Percentiles rank a stretch among this genome's conserved stretches.
These are phyloP conservation scores for Phyllostomus hastatus DNA, from an alignment of 2,113 vertebrate species.

Conservation along the genomic window DNA sequence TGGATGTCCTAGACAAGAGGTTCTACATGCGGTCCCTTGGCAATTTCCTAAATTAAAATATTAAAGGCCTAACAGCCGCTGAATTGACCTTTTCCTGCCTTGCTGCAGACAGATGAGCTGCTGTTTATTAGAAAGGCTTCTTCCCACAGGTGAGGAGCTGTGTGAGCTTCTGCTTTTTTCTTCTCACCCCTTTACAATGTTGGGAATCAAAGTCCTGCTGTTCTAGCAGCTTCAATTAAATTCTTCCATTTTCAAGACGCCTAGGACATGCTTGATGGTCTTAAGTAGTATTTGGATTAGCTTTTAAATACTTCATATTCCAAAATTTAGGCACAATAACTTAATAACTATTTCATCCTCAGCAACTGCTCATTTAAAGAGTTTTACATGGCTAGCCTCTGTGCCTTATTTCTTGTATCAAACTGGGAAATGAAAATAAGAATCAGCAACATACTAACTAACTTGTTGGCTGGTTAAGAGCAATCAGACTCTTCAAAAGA, in stretches of 20 bases:
- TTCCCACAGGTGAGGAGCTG: conserved; percentile 82
- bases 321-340: conserved; percentile 72
- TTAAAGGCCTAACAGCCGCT: conserved; percentile 84
- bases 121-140: conserved; percentile 81
- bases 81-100: conserved; percentile 84
- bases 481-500: conserved; percentile 83
- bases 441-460: conserved; percentile 77
- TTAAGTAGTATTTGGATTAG: conserved; percentile 79
- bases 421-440: conserved; percentile 83
- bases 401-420: conserved; percentile 76
- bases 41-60: conserved; percentile 88
- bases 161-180: conserved; percentile 73
- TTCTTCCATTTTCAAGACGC: conserved; percentile 70
- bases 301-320: conserved; percentile 78
- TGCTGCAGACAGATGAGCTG: conserved; percentile 83
- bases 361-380: conserved; percentile 82
- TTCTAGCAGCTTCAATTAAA: conserved; percentile 76
- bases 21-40: conserved; percentile 85
- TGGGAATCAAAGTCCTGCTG: conserved; percentile 71
- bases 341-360: conserved; percentile 81
- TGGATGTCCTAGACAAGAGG: conserved; percentile 84
- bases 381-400: conserved; percentile 83
- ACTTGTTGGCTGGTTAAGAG: conserved; percentile 81
- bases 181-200: conserved; percentile 58
- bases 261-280: conserved; percentile 67